A percentile compares a stretch with the other conserved stretches of the same genome.
Conservation (phyloP, 2,888 invertebrate species). For the Sepioteuthis lessoniana region DNA sequence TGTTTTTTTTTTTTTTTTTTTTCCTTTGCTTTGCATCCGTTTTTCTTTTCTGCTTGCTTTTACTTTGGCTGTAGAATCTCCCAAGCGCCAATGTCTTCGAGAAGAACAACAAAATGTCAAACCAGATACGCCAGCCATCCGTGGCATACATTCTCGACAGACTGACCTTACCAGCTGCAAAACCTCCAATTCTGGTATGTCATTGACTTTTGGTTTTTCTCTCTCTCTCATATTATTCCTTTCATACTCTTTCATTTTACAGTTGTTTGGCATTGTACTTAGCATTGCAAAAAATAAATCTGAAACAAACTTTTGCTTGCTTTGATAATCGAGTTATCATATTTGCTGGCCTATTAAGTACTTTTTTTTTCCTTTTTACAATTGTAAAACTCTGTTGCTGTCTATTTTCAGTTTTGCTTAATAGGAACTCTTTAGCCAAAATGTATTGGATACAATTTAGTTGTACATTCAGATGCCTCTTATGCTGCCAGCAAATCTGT, state of each 20-base stretch:
- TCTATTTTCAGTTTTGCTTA: too few relatives aligned
- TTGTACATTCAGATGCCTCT: too few relatives aligned
- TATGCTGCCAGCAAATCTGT: too few relatives aligned
- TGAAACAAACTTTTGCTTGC: too few relatives aligned
- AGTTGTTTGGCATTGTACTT: neutral
- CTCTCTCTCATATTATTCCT: too few relatives aligned
- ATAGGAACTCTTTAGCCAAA: too few relatives aligned
- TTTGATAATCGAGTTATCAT: too few relatives aligned
- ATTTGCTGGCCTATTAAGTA: too few relatives aligned
- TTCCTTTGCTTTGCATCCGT: slow-evolving; percentile 16
- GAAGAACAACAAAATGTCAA: slow-evolving; percentile 62
- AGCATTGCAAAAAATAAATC: slow-evolving; percentile 50
- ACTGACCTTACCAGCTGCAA: slow-evolving; percentile 55
- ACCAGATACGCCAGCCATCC: slow-evolving; percentile 71
- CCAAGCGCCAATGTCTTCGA: slow-evolving; percentile 71
- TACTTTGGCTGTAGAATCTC: slow-evolving; percentile 65
- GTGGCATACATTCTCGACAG: slow-evolving; percentile 66
- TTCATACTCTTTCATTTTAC: neutral
- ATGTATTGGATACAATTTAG: too few relatives aligned
- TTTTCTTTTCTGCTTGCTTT: neutral
- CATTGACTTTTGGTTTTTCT: neutral
- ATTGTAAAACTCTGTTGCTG: too few relatives aligned
- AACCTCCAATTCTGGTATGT: neutral
- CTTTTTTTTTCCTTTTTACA: too few relatives aligned
- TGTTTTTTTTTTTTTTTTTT: too few relatives aligned